A percentile compares a stretch with the other conserved stretches of the same genome.
These are phyloP conservation scores for Lochmaea crataegi DNA, from an alignment of 2,888 invertebrate species.

Conservation along the genomic window DNA sequence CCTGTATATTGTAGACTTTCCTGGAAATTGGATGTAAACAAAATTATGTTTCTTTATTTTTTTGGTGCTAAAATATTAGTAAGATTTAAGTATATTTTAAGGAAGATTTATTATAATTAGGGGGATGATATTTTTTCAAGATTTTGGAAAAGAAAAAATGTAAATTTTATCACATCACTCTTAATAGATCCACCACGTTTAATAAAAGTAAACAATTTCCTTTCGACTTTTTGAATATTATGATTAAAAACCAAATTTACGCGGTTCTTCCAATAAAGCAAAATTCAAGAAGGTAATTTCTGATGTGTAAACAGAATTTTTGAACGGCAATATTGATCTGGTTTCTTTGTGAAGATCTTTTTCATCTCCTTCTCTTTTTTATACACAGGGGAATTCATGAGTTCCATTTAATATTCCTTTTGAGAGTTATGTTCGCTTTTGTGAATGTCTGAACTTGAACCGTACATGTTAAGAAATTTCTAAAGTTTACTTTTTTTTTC, in stretches of 20 bases:
- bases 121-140: too few species aligned
- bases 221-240: neutral
- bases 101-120: too few species aligned
- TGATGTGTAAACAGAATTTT: constrained; percentile 30
- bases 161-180: too few species aligned
- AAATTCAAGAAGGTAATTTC: constrained; percentile 19
- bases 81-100: too few species aligned
- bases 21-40: neutral
- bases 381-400: constrained; percentile 27
- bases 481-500: constrained; percentile 12
- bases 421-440: constrained; percentile 17
- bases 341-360: constrained; percentile 21
- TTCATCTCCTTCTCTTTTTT: constrained; percentile 1
- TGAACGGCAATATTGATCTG: constrained; percentile 28
- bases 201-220: neutral
- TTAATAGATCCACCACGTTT: too few species aligned
- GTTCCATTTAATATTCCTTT: constrained; percentile 31
- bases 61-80: too few species aligned
- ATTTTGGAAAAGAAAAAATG: too few species aligned
- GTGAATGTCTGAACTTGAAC: constrained; percentile 14
- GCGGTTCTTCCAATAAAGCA: constrained; percentile 1
- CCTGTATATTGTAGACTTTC: neutral
- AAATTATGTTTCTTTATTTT: too few species aligned
- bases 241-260: constrained; percentile 12
- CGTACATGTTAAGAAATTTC: constrained; percentile 14